These are phyloP conservation scores for Venusia cambrica DNA, from an alignment of 2,888 invertebrate species.

Conservation along the genomic window DNA sequence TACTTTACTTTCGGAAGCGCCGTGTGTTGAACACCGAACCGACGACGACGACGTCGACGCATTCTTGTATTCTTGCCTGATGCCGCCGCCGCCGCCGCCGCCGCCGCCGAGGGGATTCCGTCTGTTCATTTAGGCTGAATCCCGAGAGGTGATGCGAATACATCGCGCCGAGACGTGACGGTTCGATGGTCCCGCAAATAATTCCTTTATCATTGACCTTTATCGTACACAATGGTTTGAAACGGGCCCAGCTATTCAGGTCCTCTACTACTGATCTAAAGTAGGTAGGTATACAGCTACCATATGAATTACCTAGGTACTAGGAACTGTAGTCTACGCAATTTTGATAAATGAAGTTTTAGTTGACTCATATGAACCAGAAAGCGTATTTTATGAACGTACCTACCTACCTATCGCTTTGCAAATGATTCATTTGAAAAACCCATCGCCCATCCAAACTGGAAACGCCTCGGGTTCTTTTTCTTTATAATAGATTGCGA, in stretches of 20 bases:
- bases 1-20: slow-evolving; percentile 67
- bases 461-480: too few relatives aligned
- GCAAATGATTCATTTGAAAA: slow-evolving; percentile 3
- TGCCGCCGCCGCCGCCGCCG: too few relatives aligned
- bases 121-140: slow-evolving; percentile 38
- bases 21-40: slow-evolving; percentile 40
- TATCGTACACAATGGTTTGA: slow-evolving; percentile 2
- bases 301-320: too few relatives aligned
- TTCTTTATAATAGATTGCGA: neutral
- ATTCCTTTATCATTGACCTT: slow-evolving; percentile 24
- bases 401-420: too few relatives aligned
- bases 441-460: slow-evolving; percentile 5
- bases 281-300: too few relatives aligned
- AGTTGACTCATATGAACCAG: slow-evolving; percentile 3
- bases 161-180: slow-evolving; percentile 10
- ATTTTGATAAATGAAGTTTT: neutral
- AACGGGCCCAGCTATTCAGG: slow-evolving; percentile 1
- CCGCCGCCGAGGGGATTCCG: slow-evolving; percentile 29
- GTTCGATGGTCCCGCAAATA: slow-evolving; percentile 19
- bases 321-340: too few relatives aligned
- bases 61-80: slow-evolving; percentile 49
- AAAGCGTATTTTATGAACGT: slow-evolving; percentile 7
- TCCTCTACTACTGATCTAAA: too few relatives aligned
- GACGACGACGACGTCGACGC: too few relatives aligned
- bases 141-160: slow-evolving; percentile 22